A percentile compares a stretch with the other conserved stretches of the same genome.
These are phyloP conservation scores for Schizothorax lantsangensis DNA, from an alignment of 2,797 vertebrate species.

Conservation along the genomic window DNA sequence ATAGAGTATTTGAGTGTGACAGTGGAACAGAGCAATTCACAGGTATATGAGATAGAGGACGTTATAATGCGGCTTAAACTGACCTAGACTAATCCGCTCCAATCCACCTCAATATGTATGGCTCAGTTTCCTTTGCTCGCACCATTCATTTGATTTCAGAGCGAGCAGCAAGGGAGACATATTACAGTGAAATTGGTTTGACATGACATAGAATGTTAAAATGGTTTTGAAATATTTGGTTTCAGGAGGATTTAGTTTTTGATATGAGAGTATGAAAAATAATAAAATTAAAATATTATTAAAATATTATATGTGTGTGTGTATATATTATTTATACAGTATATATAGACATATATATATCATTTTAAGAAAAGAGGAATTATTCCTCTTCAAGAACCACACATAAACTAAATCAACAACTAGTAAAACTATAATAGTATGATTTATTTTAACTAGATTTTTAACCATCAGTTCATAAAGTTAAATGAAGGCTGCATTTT, in stretches of 20 bases:
- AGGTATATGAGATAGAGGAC: conserved; percentile 49
- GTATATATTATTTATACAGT: background rate
- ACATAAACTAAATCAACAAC: background rate
- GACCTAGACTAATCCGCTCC: conserved; percentile 49
- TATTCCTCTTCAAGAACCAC: background rate
- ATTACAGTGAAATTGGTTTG: conserved; percentile 53
- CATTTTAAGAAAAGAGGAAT: background rate
- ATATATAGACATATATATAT: background rate
- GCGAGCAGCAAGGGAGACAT: conserved; percentile 27
- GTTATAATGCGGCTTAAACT: conserved; percentile 41
- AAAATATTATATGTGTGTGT: background rate
- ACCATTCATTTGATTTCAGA: conserved; percentile 50
- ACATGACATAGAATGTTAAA: conserved; percentile 44
- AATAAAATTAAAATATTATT: background rate
- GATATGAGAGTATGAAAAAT: background rate
- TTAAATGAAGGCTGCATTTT: conserved; percentile 36
- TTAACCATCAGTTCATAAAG: conserved; percentile 14
- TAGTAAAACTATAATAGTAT: background rate
- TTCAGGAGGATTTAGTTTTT: background rate
- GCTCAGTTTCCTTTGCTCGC: conserved; percentile 50
- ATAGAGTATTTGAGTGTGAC: conserved; percentile 51
- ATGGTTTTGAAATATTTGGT: background rate
- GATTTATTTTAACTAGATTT: conserved; percentile 11
- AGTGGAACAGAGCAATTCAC: conserved; percentile 52
- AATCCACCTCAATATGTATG: conserved; percentile 56